Evolutionary conservation across 2,797 vertebrate species (phyloP).

Genomic region (Buphagus erythrorhynchus): DNA sequence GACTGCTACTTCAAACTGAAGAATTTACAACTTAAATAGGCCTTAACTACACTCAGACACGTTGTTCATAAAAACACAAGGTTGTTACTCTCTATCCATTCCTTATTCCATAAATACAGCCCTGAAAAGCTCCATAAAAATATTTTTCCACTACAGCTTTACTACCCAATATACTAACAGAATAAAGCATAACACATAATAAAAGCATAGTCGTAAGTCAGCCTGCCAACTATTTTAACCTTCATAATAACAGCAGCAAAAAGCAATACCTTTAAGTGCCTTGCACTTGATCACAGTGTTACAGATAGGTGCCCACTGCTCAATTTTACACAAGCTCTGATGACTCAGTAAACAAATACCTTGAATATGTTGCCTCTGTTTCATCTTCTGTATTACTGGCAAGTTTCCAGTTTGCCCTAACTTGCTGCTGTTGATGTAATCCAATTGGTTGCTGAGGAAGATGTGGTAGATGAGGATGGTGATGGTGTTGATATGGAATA

Average conservation of each 20-base stretch:
- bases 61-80: slow-evolving; percentile 14
- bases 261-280: slow-evolving; percentile 30
- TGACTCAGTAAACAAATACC: slow-evolving; percentile 77
- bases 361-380: slow-evolving; percentile 85
- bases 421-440: slow-evolving; percentile 89
- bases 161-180: slow-evolving; percentile 40
- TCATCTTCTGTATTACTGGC: slow-evolving; percentile 88
- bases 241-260: slow-evolving; percentile 27
- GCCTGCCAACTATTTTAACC: slow-evolving; percentile 21
- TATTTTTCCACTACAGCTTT: slow-evolving; percentile 46
- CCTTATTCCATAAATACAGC: slow-evolving; percentile 13
- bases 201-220: slow-evolving; percentile 30
- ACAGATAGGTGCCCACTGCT: slow-evolving; percentile 49
- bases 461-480: slow-evolving; percentile 87
- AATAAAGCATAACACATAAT: slow-evolving; percentile 47
- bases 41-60: slow-evolving; percentile 9
- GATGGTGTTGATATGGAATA: slow-evolving; percentile 88
- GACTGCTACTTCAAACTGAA: background rate
- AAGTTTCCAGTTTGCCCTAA: slow-evolving; percentile 92
- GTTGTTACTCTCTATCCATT: slow-evolving; percentile 12
- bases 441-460: slow-evolving; percentile 89
- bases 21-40: background rate
- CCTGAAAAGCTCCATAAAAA: slow-evolving; percentile 26
- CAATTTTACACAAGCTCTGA: slow-evolving; percentile 34
- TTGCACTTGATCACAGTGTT: slow-evolving; percentile 44